Percentiles rank a stretch among this genome's conserved stretches.
Evolutionary conservation across 1,140 invertebrate genomes (phyloP).

Genomic region (Bombus cullumanus): DNA sequence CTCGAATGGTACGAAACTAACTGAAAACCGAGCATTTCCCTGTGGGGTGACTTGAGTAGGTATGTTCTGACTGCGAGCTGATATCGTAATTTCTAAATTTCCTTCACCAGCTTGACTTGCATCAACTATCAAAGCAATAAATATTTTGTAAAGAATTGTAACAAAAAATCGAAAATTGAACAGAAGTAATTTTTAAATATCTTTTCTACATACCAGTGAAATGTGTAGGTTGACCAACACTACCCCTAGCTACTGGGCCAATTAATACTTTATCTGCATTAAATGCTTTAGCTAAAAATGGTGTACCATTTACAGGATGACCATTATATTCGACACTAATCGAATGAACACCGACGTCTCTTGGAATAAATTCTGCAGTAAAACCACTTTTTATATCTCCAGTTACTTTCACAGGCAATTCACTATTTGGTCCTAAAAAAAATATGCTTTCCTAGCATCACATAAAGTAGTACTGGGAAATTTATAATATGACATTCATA

Average conservation of each 20-base stretch:
- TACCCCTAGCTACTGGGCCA: conserved; percentile 91
- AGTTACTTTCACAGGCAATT: conserved; percentile 94
- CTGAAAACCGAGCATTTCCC: conserved; percentile 94
- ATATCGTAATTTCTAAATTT: conserved; percentile 98
- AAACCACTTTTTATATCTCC: conserved; percentile 93
- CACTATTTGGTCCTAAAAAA: conserved; percentile 86
- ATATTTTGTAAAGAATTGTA: not conserved
- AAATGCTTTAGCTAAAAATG: conserved; percentile 96
- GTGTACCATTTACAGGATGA: conserved; percentile 94
- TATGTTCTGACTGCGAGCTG: conserved; percentile 95
- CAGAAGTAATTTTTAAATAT: not conserved
- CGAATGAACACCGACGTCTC: conserved; percentile 94
- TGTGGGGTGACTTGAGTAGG: conserved; percentile 99
- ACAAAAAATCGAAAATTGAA: not conserved
- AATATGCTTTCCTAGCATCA: conserved; percentile 12
- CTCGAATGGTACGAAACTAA: conserved; percentile 97
- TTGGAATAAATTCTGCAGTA: conserved; percentile 95
- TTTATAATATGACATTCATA: not conserved
- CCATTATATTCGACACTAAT: conserved; percentile 96
- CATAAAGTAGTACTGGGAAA: not conserved
- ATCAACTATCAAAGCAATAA: conserved; percentile 87
- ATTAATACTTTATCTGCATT: conserved; percentile 95
- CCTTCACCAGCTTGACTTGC: conserved; percentile 98
- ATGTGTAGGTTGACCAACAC: conserved; percentile 93
- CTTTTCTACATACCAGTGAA: conserved; percentile 86